Evolutionary conservation across 2,888 invertebrate genomes (phyloP).

Genomic region (Aphodius sticticus): DNA sequence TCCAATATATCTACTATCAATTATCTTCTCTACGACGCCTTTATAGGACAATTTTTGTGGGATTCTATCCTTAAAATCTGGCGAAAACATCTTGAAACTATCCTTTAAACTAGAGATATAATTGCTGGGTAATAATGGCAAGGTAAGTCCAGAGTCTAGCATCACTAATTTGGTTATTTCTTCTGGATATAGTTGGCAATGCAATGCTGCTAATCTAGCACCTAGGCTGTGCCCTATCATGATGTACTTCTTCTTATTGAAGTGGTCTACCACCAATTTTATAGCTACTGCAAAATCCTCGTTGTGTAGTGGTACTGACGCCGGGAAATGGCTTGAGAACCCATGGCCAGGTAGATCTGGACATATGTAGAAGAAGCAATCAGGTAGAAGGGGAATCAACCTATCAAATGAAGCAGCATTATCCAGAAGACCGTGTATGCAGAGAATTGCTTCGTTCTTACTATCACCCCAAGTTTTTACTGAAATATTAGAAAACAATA

Average conservation of each 20-base stretch:
- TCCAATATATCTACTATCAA: slow-evolving; percentile 26
- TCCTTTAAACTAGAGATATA: slow-evolving; percentile 20
- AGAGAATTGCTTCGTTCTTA: slow-evolving; percentile 63
- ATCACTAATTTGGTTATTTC: slow-evolving; percentile 25
- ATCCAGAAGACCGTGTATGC: slow-evolving; percentile 68
- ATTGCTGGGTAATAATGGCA: slow-evolving; percentile 5
- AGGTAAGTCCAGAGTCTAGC: slow-evolving; percentile 20
- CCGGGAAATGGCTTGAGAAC: slow-evolving; percentile 64
- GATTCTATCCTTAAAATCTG: neutral
- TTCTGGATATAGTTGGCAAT: slow-evolving; percentile 25
- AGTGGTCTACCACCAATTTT: slow-evolving; percentile 50
- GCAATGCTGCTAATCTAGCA: slow-evolving; percentile 25
- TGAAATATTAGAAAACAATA: slow-evolving; percentile 45
- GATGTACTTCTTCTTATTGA: slow-evolving; percentile 51
- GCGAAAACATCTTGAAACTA: slow-evolving; percentile 16
- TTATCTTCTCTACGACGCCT: slow-evolving; percentile 28
- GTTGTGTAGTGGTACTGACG: slow-evolving; percentile 33
- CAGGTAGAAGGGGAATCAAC: slow-evolving; percentile 64
- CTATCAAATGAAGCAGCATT: slow-evolving; percentile 68
- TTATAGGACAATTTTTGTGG: slow-evolving; percentile 17
- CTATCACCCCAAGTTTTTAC: slow-evolving; percentile 70
- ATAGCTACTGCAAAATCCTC: slow-evolving; percentile 59
- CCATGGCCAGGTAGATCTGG: slow-evolving; percentile 71
- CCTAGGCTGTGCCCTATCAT: slow-evolving; percentile 55
- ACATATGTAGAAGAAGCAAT: slow-evolving; percentile 58